Conservation (phyloP, 2,113 vertebrate species). For the Myotis yumanensis region DNA sequence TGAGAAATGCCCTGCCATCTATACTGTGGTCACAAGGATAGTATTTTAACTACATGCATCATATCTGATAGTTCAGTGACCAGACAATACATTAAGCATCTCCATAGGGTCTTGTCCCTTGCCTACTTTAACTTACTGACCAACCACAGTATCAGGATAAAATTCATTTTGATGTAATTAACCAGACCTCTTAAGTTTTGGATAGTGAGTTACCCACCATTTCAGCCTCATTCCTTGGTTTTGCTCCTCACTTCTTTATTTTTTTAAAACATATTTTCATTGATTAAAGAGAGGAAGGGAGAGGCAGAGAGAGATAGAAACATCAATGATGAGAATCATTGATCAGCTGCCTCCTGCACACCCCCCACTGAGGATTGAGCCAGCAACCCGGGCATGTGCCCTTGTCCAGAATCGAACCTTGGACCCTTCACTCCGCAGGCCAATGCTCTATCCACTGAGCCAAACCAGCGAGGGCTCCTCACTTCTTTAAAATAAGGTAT, state of each 20-base stretch:
- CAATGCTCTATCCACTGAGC: too few species aligned
- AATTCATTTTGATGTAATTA: not conserved
- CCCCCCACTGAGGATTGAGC: too few species aligned
- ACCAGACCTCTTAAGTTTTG: not conserved
- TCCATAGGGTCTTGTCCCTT: not conserved
- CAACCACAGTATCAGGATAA: not conserved
- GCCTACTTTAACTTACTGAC: not conserved
- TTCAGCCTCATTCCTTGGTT: not conserved
- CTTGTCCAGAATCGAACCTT: too few species aligned
- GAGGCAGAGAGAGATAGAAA: too few species aligned
- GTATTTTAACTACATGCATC: not conserved
- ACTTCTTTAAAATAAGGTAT: not conserved
- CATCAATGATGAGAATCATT: too few species aligned
- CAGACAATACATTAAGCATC: not conserved
- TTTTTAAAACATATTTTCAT: too few species aligned
- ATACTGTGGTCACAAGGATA: not conserved
- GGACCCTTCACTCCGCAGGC: too few species aligned
- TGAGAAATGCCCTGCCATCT: not conserved
- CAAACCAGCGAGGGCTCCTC: not conserved
- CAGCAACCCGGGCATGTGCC: too few species aligned
- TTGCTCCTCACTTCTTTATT: not conserved
- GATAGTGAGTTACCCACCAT: not conserved
- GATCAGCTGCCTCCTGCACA: too few species aligned
- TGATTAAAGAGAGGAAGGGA: too few species aligned
- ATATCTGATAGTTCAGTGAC: rapidly evolving